These are phyloP conservation scores for Scortum barcoo DNA, from an alignment of 2,113 vertebrate genomes.

Conservation along the genomic window DNA sequence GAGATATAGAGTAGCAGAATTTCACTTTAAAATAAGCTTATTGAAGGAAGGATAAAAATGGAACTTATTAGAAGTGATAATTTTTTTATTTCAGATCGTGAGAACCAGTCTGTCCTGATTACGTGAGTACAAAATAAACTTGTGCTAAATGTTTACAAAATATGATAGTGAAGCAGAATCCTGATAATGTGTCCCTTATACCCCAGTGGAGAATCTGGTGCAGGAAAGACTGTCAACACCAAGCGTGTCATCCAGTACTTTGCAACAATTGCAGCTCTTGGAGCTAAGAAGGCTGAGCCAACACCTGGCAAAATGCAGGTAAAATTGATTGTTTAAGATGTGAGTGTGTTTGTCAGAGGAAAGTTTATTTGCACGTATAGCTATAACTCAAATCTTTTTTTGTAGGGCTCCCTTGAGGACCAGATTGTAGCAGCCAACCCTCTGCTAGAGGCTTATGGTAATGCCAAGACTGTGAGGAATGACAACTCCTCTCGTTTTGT, in stretches of 20 bases:
- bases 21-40: not conserved
- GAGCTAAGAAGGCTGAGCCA: constrained; percentile 32
- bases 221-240: constrained; percentile 95
- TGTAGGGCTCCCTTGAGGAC: constrained; percentile 87
- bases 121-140: constrained; percentile 79
- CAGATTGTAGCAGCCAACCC: constrained; percentile 85
- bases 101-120: constrained; percentile 86
- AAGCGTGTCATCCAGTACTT: constrained; percentile 96
- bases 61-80: not conserved
- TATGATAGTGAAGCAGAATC: constrained; percentile 29
- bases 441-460: constrained; percentile 88
- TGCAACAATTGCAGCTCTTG: constrained; percentile 89
- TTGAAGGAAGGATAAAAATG: not conserved
- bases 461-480: constrained; percentile 90
- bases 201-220: constrained; percentile 94
- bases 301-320: constrained; percentile 86
- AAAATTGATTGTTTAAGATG: not conserved
- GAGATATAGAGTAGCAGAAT: not conserved
- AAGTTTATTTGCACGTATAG: not conserved
- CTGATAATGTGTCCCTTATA: constrained; percentile 60
- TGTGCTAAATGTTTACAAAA: not conserved
- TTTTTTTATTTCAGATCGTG: constrained; percentile 81
- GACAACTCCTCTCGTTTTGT: constrained; percentile 91
- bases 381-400: not conserved
- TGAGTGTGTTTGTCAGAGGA: not conserved